Base-by-base conservation (phyloP, 2,113 vertebrate genomes). In the Crotalus horridus region DNA sequence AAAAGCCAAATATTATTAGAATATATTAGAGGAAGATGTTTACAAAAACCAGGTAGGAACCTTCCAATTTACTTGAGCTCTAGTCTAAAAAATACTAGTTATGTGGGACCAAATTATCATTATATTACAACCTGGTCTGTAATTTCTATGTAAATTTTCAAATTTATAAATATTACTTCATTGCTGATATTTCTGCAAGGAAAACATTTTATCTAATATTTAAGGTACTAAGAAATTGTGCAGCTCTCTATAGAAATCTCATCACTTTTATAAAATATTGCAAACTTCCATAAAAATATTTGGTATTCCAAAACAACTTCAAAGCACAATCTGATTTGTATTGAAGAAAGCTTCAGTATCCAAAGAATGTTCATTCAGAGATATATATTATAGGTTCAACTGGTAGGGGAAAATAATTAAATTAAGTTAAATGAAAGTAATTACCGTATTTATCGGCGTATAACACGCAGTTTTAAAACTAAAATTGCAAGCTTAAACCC, bases 1-100 rank as follows among this genome's bases (percentile, higher is more conserved):
- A 96, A 97, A 96, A 97, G 94, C 95, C 90, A 96, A 95, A 96
- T 92, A 95, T 97, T 97, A 97, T 95, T 96, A 94, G 94, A 95
- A 95, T 95, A 94, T 92, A 96, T 88, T 94, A 96, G 21, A 95
- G 92, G 91, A 93, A 93, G 91, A 93, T 90, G 54, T 96, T 88
- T 94, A 94, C 94, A 96, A 92, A 96, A 95, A 95, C 81, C 94
- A 95, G 96, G 93, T 91, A 55, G 88, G 0, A 69, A 92, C 93
- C 94, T 96, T 95, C 95, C 96, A 95, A 95, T 94, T 96, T 92
- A 96, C 95, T 26, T 95, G 33, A 96, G 95, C 95, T 96, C 96
- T 54, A 95, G 93, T 95, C 94, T 94, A 85, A 94, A 95, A 87
- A 23, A 94, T 17, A 88, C 39, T 87, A 81, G 8, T 6, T 58